Evolutionary conservation across 2,113 vertebrate species (phyloP).

Genomic region (Zosterops borbonicus): DNA sequence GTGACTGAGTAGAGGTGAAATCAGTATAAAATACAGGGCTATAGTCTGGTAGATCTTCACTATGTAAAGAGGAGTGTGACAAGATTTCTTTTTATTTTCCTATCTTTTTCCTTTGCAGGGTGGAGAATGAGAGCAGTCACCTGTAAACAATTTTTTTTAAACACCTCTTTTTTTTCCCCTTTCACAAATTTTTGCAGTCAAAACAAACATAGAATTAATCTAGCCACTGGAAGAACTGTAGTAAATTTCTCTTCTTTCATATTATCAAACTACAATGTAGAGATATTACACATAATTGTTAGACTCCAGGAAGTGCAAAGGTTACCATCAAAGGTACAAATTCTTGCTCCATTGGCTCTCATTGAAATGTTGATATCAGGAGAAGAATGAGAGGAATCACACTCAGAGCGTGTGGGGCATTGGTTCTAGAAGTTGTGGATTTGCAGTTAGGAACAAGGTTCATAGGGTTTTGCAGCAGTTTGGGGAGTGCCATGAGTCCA

Average conservation of each 20-base stretch:
- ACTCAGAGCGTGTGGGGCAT: too few relatives aligned
- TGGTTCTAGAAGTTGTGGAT: background rate
- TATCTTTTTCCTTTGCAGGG: background rate
- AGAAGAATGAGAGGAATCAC: background rate
- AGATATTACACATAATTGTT: background rate
- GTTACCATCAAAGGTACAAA: background rate
- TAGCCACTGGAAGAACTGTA: background rate
- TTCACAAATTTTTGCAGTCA: background rate
- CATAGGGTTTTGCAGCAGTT: background rate
- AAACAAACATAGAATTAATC: background rate
- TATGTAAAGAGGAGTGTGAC: background rate
- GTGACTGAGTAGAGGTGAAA: background rate
- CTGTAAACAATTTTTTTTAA: background rate
- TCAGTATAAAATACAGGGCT: background rate
- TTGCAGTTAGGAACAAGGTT: background rate
- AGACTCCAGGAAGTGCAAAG: background rate
- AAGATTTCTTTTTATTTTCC: background rate
- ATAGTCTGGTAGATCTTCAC: background rate
- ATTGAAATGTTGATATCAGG: background rate
- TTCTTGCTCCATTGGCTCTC: background rate
- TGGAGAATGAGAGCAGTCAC: background rate
- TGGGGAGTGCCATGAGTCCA: background rate
- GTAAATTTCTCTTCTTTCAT: background rate
- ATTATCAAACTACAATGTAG: background rate
- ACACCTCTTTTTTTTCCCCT: accelerated